Evolutionary conservation across 2,797 vertebrate genomes (phyloP), one percentile per base, ranked within the genome.

Genomic region (Lagocephalus sceleratus): DNA sequence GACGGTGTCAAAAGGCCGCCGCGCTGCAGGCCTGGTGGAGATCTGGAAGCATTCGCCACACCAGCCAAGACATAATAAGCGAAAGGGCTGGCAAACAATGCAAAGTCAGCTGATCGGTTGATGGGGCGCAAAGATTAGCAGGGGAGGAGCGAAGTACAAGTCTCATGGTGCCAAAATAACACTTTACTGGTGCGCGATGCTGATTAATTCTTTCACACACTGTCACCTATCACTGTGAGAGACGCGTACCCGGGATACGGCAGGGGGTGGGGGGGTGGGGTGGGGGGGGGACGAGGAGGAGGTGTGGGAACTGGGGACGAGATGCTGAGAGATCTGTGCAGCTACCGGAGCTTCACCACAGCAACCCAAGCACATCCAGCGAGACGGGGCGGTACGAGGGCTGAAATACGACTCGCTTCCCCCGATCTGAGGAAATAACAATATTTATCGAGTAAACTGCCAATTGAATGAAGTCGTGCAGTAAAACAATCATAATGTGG

Each of bases 21-120:
- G 47, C 32, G 41, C 10, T 39, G 45, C 57, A 54, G 32, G 32
- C 49, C 51, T 47, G 41, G 42, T 58, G 47, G 66, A 59, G 59
- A 61, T 67, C 63, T 73, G 60, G 35, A 68, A 60, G 55, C 47
- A 14, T 20, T 69, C 53, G 66, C 60, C 17, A 46, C 47, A 59
- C 58, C 46, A 68, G 51, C 20, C 52, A 25, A 50, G 40, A 54
- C 15, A 26, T 44, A 19, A 44, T 25, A 38, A 0, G 6, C 45
- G 17, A 38, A 29, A 26, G 21, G 25, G 44, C 42, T 22, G 32
- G 26, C 15, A 38, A 41, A 32, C 46, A 54, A 35, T 40, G 39
- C 15, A 60, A 17, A 64, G 15, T 42, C 41, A 45, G n/a, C 25
- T 42, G 9, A 46, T 56, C 20, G 29, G 17, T 49, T 25, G 19